A percentile compares a stretch with the other conserved stretches of the same genome.
These are phyloP conservation scores for Gnathonemus echidnorhynchus DNA, from an alignment of 2,113 vertebrate genomes.

Conservation along the genomic window DNA sequence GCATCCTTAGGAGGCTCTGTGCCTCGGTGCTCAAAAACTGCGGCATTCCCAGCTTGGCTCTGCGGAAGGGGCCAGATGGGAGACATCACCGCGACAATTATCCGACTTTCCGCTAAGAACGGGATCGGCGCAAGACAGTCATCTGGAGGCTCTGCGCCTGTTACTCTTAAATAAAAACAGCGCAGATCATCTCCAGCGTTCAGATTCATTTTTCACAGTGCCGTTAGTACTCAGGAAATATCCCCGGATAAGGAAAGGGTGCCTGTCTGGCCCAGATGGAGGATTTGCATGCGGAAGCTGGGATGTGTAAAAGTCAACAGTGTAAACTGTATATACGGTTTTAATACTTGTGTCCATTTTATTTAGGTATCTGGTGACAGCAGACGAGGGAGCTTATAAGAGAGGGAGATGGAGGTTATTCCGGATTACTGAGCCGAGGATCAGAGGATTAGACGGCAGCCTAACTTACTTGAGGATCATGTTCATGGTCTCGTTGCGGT, in stretches of 20 bases:
- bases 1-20: constrained; percentile 90
- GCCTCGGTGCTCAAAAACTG: constrained; percentile 95
- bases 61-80: constrained; percentile 39
- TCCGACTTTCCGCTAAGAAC: background rate
- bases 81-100: background rate
- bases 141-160: background rate
- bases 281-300: background rate
- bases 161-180: background rate
- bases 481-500: constrained; percentile 96
- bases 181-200: background rate
- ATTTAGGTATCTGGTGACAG: background rate
- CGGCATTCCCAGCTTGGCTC: constrained; percentile 96
- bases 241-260: background rate
- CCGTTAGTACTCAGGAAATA: background rate
- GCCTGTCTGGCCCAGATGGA: background rate
- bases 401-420: background rate
- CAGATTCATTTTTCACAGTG: constrained; percentile 1
- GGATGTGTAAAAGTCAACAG: background rate
- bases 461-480: constrained; percentile 96
- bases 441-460: background rate
- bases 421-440: background rate
- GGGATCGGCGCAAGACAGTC: background rate
- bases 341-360: background rate
- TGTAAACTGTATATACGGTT: background rate
- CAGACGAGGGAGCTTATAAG: background rate